Conservation (phyloP, 1,140 invertebrate species). For the Bradynema listronoti region DNA sequence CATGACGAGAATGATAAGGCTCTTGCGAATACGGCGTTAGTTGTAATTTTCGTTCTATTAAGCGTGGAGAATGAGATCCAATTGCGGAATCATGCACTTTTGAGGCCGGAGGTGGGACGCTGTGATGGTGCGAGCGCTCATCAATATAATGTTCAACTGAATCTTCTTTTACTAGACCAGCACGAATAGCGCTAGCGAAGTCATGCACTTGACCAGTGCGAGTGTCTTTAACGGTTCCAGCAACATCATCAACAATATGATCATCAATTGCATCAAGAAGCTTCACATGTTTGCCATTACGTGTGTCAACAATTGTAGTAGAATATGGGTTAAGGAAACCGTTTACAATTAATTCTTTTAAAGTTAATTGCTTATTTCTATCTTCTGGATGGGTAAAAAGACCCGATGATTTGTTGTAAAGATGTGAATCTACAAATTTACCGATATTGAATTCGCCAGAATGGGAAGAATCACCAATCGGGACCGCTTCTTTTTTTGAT, state of each 20-base stretch:
- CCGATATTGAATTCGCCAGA: slow-evolving; percentile 24
- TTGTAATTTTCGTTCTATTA: slow-evolving; percentile 53
- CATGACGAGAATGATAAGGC: slow-evolving; percentile 8
- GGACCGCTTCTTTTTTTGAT: slow-evolving; percentile 36
- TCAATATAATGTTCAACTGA: slow-evolving; percentile 65
- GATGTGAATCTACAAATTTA: slow-evolving; percentile 20
- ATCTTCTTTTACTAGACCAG: slow-evolving; percentile 60
- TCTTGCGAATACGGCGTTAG: slow-evolving; percentile 50
- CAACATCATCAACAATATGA: slow-evolving; percentile 72
- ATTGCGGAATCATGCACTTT: slow-evolving; percentile 16
- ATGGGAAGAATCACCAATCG: not conserved
- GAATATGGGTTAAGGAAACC: slow-evolving; percentile 42
- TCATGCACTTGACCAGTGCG: slow-evolving; percentile 60
- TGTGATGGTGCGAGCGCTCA: slow-evolving; percentile 67
- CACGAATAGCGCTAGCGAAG: slow-evolving; percentile 19
- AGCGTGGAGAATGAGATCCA: slow-evolving; percentile 17
- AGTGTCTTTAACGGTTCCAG: slow-evolving; percentile 67
- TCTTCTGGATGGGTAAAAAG: slow-evolving; percentile 31
- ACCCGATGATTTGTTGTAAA: slow-evolving; percentile 31
- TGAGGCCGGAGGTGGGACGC: slow-evolving; percentile 61
- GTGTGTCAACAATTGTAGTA: slow-evolving; percentile 67
- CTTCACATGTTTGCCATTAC: slow-evolving; percentile 71
- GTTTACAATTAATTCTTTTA: slow-evolving; percentile 47
- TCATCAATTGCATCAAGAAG: slow-evolving; percentile 73
- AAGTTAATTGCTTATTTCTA: slow-evolving; percentile 34